Evolutionary conservation across 30 jellyfish, hydroid and myxozoan species (phyloP).

Genomic region (Phacellophora camtschatica): DNA sequence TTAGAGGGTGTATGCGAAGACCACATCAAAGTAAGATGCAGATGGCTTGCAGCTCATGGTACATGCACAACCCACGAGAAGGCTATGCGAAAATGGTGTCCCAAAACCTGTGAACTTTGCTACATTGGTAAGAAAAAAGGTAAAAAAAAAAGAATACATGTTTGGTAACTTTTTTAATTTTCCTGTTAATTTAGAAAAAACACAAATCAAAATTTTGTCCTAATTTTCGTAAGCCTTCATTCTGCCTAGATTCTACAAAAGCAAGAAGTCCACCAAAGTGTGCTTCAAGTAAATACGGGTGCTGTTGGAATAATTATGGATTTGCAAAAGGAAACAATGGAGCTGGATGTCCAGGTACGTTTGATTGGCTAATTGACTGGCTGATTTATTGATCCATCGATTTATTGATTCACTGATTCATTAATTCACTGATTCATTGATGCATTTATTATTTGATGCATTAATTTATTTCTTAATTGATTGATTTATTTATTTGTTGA

Average conservation of each 20-base stretch:
- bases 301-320: constrained; percentile 36
- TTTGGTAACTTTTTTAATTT: too few species aligned
- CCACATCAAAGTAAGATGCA: not conserved
- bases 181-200: too few species aligned
- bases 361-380: too few species aligned
- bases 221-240: not conserved
- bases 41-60: constrained; percentile 16
- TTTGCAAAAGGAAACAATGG: constrained; percentile 5
- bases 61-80: constrained; percentile 7
- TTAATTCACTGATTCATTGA: too few species aligned
- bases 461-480: too few species aligned
- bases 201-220: too few species aligned
- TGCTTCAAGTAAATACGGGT: constrained; percentile 11
- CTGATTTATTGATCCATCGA: too few species aligned
- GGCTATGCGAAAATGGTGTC: too few species aligned
- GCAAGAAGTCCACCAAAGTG: constrained; percentile 8
- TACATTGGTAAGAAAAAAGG: constrained; percentile 9
- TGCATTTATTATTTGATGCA: too few species aligned
- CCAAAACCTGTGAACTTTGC: constrained; percentile 22
- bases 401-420: too few species aligned
- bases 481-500: too few species aligned
- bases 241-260: constrained; percentile 12
- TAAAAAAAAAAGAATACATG: too few species aligned
- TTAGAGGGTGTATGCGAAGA: constrained; percentile 28
- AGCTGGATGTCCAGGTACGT: constrained; percentile 18